Conservation (phyloP, 37 sponge, comb jelly and placozoan species). For the Crambe crambe region DNA sequence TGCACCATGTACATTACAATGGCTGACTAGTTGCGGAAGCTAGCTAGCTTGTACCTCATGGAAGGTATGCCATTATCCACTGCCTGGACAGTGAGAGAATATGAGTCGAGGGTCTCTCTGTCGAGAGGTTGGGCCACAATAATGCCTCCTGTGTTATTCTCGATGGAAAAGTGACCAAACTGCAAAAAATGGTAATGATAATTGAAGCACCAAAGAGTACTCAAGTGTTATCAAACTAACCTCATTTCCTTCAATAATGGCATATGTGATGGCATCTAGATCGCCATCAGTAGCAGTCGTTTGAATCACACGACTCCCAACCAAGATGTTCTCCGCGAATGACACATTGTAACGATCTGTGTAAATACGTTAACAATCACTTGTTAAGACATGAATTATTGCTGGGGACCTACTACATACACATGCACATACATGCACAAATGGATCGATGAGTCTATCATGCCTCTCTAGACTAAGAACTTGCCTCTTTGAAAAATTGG, state of each 20-base stretch:
- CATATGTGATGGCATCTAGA: slow-evolving; percentile 12
- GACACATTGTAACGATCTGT: slow-evolving; percentile 11
- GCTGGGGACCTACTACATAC: background rate
- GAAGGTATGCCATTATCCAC: slow-evolving; percentile 43
- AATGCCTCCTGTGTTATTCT: slow-evolving; percentile 17
- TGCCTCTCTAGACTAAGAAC: too few relatives aligned
- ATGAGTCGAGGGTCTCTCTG: slow-evolving; percentile 4
- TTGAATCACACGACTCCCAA: slow-evolving; percentile 7
- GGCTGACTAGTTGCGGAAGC: too few relatives aligned
- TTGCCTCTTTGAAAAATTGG: slow-evolving; percentile 26
- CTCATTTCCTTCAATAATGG: slow-evolving; percentile 12
- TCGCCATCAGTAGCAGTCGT: slow-evolving; percentile 27
- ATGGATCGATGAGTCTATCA: too few relatives aligned
- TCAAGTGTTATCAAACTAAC: slow-evolving; percentile 3
- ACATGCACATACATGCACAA: background rate
- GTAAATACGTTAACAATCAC: background rate
- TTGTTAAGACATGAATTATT: background rate
- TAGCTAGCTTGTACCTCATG: slow-evolving; percentile 41
- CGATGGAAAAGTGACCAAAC: slow-evolving; percentile 5
- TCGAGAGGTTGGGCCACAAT: slow-evolving; percentile 6
- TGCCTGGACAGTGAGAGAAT: slow-evolving; percentile 52
- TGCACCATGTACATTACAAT: too few relatives aligned
- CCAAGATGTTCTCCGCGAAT: background rate
- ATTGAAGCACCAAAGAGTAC: background rate
- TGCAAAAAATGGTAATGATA: background rate